Percentiles rank a stretch among this genome's conserved stretches.
phyloP scores from a whole-genome alignment of 1,140 invertebrate species.

The Bombus impatiens region DNA sequence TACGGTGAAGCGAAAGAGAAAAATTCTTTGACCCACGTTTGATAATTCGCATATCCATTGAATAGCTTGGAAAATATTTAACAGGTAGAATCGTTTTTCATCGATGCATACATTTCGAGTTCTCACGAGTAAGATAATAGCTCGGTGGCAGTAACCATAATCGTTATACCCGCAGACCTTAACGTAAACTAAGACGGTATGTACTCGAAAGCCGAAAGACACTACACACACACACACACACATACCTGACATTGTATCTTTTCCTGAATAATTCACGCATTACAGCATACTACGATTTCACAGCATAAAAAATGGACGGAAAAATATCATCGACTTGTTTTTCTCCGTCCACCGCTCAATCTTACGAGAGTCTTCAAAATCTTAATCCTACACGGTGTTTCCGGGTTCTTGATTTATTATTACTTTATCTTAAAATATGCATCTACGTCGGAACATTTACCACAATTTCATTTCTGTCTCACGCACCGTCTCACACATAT shows the following conservation, averaged over 20 bases:
- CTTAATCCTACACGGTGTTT: not conserved
- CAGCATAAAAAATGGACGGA: not conserved
- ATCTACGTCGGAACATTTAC: not conserved
- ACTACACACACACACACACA: too few relatives aligned
- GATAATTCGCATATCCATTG: not conserved
- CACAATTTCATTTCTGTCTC: conserved; percentile 23
- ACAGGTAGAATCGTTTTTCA: not conserved
- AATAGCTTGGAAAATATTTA: not conserved
- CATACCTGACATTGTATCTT: too few relatives aligned
- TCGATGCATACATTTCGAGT: not conserved
- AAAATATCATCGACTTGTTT: not conserved
- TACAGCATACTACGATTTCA: not conserved
- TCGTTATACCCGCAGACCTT: conserved; percentile 21
- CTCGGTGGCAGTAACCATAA: conserved; percentile 20
- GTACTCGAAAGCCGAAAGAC: not conserved
- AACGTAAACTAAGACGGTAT: not conserved
- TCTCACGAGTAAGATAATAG: conserved; percentile 17
- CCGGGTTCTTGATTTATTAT: not conserved
- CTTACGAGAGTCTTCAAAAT: not conserved
- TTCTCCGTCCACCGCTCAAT: not conserved
- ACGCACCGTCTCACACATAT: not conserved
- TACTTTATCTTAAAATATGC: not conserved
- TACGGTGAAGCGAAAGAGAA: not conserved
- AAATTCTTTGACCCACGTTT: not conserved
- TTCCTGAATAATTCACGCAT: not conserved